These are phyloP conservation scores for Mallateleia sp. DNA, from an alignment of 2,888 invertebrate genomes.

Conservation along the genomic window DNA sequence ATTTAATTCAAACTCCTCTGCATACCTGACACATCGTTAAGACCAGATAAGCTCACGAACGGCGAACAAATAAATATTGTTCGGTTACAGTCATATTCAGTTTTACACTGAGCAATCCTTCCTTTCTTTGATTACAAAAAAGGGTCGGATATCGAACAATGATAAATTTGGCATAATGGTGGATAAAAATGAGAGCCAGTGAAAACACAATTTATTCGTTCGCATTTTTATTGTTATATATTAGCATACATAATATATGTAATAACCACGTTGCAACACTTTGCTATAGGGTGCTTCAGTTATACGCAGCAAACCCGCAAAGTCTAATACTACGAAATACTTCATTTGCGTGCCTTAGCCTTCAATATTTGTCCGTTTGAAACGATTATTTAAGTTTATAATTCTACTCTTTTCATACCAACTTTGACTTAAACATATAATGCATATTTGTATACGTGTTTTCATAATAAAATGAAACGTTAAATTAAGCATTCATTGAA, in stretches of 20 bases:
- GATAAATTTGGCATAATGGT: no score
- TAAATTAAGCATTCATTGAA: not conserved
- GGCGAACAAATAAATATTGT: no score
- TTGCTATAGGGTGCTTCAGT: conserved; percentile 73
- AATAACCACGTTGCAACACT: conserved; percentile 72
- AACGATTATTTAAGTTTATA: conserved; percentile 57
- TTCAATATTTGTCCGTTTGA: conserved; percentile 55
- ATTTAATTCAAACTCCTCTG: no score
- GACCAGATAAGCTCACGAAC: no score
- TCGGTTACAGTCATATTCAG: no score
- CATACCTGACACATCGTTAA: no score
- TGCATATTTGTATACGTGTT: conserved; percentile 44
- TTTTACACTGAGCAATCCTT: no score
- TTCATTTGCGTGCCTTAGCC: conserved; percentile 57
- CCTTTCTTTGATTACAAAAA: no score
- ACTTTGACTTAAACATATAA: conserved; percentile 63
- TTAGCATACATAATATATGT: conserved; percentile 77
- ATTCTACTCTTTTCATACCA: conserved; percentile 55
- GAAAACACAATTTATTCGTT: not conserved
- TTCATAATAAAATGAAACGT: conserved; percentile 49
- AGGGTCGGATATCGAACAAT: no score
- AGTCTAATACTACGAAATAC: conserved; percentile 71
- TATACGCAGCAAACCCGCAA: conserved; percentile 74
- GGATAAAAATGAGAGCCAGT: no score
- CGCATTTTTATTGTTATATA: conserved; percentile 70